These are phyloP conservation scores for Steinernema khuongi DNA, from an alignment of 1,140 invertebrate species.

Conservation along the genomic window DNA sequence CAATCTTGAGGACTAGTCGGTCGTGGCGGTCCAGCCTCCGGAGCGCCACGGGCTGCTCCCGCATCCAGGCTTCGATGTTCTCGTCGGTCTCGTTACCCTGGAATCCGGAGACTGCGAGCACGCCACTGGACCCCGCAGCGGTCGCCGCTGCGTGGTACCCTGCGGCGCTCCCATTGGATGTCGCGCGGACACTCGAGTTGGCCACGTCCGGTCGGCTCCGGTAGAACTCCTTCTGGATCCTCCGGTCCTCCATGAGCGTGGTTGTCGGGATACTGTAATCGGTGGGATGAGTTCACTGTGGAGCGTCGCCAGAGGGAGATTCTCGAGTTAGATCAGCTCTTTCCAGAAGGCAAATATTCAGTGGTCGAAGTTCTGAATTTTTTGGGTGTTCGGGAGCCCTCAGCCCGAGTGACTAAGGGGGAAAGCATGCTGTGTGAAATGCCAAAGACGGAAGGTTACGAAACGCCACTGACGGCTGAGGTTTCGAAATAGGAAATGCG, in stretches of 20 bases:
- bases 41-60: slow-evolving; percentile 9
- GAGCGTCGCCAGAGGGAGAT: too few species aligned
- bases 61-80: slow-evolving; percentile 1
- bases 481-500: neutral
- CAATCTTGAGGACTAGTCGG: slow-evolving; percentile 23
- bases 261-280: neutral
- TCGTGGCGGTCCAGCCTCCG: slow-evolving; percentile 21
- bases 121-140: neutral
- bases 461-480: neutral
- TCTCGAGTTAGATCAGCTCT: too few species aligned
- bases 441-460: neutral
- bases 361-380: too few species aligned
- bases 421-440: neutral
- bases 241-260: neutral
- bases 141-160: neutral
- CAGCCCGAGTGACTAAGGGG: too few species aligned
- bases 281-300: too few species aligned
- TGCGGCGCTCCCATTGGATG: neutral
- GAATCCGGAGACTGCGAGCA: neutral
- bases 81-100: slow-evolving; percentile 6
- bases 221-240: slow-evolving; percentile 1
- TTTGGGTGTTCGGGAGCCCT: too few species aligned
- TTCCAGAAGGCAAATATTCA: too few species aligned
- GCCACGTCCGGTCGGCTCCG: neutral
- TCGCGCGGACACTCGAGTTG: neutral